phyloP scores from a whole-genome alignment of 2,888 invertebrate species.

The Entomobrya multifasciata region DNA sequence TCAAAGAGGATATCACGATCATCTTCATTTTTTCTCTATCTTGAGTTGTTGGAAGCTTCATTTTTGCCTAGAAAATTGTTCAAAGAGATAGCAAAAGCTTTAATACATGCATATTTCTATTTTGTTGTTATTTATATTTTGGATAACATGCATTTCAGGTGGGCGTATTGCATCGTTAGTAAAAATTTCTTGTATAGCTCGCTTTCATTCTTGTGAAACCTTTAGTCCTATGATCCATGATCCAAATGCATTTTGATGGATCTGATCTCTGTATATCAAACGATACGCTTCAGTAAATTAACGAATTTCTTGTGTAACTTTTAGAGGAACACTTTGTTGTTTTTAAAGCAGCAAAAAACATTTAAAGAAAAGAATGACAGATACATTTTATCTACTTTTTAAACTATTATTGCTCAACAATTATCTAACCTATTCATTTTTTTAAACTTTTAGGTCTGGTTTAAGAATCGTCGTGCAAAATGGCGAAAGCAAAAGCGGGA shows the following conservation, averaged over 20 bases:
- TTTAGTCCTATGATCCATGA: not conserved
- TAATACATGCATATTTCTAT: not conserved
- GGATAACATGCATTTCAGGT: not conserved
- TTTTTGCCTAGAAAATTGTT: conserved; percentile 4
- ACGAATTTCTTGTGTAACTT: no score
- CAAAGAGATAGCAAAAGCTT: not conserved
- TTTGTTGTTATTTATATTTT: not conserved
- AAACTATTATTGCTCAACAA: no score
- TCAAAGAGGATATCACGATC: conserved; percentile 65
- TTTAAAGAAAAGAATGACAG: no score
- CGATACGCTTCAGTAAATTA: no score
- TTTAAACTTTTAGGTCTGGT: conserved; percentile 90
- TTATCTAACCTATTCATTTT: conserved; percentile 79
- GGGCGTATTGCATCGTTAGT: not conserved
- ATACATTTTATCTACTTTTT: no score
- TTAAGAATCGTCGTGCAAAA: conserved; percentile 96
- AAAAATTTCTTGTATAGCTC: not conserved
- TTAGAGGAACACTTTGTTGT: no score
- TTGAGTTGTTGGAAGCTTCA: not conserved
- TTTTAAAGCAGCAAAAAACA: no score
- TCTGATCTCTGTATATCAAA: no score
- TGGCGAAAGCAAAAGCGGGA: conserved; percentile 97
- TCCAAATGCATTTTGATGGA: not conserved
- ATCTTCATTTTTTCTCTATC: conserved; percentile 53
- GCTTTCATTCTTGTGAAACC: not conserved